Evolutionary conservation across 2,888 invertebrate species (phyloP).

Genomic region (Polydesmus complanatus): DNA sequence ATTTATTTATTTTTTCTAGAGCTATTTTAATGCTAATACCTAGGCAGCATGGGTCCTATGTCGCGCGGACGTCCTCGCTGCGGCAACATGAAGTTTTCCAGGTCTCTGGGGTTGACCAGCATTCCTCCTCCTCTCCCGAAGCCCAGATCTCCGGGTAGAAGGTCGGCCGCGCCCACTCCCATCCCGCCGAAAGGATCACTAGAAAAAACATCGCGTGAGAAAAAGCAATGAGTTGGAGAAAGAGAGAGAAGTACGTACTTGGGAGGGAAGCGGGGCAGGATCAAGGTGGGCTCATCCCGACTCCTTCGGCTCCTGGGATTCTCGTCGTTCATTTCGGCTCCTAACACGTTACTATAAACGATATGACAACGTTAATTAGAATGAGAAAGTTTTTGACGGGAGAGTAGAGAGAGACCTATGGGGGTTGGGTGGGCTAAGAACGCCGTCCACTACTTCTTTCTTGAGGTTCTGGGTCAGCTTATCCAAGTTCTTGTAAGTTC

Average conservation of each 20-base stretch:
- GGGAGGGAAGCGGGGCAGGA: neutral
- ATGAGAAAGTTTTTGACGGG: too few species aligned
- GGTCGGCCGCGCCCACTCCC: conserved; percentile 53
- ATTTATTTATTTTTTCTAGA: neutral
- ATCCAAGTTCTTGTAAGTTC: neutral
- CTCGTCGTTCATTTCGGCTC: too few species aligned
- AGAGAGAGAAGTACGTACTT: neutral
- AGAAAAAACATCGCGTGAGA: neutral
- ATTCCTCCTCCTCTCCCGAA: conserved; percentile 50
- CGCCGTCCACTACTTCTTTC: neutral
- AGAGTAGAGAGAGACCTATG: too few species aligned
- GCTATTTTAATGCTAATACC: neutral
- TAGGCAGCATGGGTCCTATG: neutral
- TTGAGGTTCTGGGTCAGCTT: neutral
- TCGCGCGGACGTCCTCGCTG: neutral
- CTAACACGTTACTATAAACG: too few species aligned
- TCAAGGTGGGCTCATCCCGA: neutral
- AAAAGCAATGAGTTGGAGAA: neutral
- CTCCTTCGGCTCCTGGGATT: too few species aligned
- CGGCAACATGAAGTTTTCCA: too few species aligned
- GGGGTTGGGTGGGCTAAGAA: neutral
- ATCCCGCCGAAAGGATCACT: neutral
- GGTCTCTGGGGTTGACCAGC: conserved; percentile 50
- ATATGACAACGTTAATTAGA: too few species aligned
- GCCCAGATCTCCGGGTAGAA: conserved; percentile 51